Conservation (phyloP, 2,797 vertebrate genomes). For the Spinibarbus caldwelli region DNA sequence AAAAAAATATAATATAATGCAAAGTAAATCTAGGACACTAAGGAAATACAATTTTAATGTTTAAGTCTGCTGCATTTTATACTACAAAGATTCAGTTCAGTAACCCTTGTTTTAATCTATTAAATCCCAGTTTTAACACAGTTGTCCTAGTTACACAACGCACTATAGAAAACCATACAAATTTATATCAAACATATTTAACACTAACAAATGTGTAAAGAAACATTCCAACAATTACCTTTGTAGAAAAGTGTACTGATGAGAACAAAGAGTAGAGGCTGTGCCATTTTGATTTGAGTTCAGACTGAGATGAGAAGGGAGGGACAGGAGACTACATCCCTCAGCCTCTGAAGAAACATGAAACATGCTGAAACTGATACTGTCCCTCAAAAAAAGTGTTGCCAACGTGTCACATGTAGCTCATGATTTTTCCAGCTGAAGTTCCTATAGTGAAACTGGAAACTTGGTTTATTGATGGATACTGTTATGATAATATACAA, state of each 20-base stretch:
- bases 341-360: neutral
- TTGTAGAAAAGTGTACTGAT: conserved; percentile 44
- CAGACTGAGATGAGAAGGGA: conserved; percentile 34
- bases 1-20: neutral
- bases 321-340: conserved; percentile 6
- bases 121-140: neutral
- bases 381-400: neutral
- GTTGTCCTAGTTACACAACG: too few relatives aligned
- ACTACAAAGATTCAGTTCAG: neutral
- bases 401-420: neutral
- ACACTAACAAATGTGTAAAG: neutral
- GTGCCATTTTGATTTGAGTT: conserved; percentile 41
- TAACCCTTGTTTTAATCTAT: neutral
- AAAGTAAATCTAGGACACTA: neutral
- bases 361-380: conserved; percentile 44
- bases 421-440: neutral
- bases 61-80: neutral
- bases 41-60: neutral
- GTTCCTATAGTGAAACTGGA: neutral
- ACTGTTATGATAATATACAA: neutral
- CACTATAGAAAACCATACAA: neutral
- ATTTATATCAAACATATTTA: neutral
- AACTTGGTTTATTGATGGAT: neutral
- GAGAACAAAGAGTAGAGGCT: conserved; percentile 28
- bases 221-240: conserved; percentile 43